Conservation (phyloP, 1,140 invertebrate species). For the Subanguina moxae region DNA sequence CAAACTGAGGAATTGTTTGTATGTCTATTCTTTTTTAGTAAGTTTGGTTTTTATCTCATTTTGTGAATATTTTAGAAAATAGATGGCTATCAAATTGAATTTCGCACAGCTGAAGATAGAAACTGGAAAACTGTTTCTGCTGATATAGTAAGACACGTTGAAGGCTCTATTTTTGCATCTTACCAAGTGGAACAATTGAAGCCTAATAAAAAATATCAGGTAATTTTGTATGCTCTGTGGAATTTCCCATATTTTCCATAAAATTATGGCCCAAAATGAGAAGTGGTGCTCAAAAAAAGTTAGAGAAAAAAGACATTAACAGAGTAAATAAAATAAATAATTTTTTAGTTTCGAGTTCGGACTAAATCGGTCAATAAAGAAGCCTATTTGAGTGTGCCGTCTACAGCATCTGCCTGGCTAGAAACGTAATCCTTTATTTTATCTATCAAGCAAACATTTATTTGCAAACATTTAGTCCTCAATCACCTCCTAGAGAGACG, state of each 20-base stretch:
- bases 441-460: no score
- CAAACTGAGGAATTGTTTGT: not conserved
- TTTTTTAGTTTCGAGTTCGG: constrained; percentile 41
- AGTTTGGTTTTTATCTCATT: not conserved
- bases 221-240: not conserved
- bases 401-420: constrained; percentile 34
- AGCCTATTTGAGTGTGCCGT: constrained; percentile 26
- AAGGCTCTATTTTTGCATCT: not conserved
- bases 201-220: constrained; percentile 43
- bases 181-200: constrained; percentile 22
- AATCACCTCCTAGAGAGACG: constrained; percentile 27
- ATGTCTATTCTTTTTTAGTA: not conserved
- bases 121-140: constrained; percentile 22
- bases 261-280: constrained; percentile 1
- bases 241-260: not conserved
- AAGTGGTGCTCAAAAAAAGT: not conserved
- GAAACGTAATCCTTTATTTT: constrained; percentile 5
- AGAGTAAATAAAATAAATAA: no score
- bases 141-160: not conserved
- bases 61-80: constrained; percentile 10
- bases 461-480: not conserved
- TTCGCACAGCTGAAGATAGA: constrained; percentile 31
- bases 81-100: constrained; percentile 34
- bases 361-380: constrained; percentile 16
- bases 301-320: not conserved